Evolutionary conservation across 2,797 vertebrate species (phyloP).

Genomic region (Selene dorsalis): DNA sequence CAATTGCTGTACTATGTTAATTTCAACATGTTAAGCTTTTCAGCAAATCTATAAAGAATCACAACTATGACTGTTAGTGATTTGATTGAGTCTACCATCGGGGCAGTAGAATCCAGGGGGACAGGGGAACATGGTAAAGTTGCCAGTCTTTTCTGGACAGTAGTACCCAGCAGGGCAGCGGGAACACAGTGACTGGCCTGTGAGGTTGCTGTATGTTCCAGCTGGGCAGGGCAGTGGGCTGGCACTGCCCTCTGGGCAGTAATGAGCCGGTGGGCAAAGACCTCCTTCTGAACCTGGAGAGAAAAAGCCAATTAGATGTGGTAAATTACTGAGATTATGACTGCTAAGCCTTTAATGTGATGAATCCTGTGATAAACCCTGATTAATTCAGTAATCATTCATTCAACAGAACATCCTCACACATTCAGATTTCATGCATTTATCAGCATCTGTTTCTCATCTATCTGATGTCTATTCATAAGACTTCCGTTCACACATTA

Average conservation of each 20-base stretch:
- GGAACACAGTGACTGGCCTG: conserved; percentile 86
- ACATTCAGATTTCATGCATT: conserved; percentile 47
- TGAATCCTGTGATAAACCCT: conserved; percentile 49
- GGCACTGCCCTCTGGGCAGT: conserved; percentile 87
- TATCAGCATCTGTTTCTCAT: conserved; percentile 55
- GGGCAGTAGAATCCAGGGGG: conserved; percentile 95
- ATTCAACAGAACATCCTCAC: conserved; percentile 60
- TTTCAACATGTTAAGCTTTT: not conserved
- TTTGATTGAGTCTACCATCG: conserved; percentile 80
- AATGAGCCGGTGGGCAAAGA: conserved; percentile 89
- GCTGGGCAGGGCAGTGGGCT: conserved; percentile 87
- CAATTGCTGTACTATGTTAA: not conserved
- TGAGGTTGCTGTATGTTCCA: conserved; percentile 90
- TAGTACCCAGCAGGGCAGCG: conserved; percentile 91
- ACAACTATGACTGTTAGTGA: not conserved
- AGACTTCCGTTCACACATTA: conserved; percentile 29
- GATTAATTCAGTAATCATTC: conserved; percentile 64
- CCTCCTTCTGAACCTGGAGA: conserved; percentile 80
- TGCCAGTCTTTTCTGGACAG: conserved; percentile 88
- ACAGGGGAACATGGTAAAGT: conserved; percentile 87
- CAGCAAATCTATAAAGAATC: not conserved
- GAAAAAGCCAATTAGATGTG: conserved; percentile 57
- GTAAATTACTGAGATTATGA: conserved; percentile 60
- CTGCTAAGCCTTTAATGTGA: conserved; percentile 52
- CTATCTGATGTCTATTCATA: conserved; percentile 47